These are phyloP conservation scores for Columbina picui DNA, from an alignment of 2,113 vertebrate genomes.

Conservation along the genomic window DNA sequence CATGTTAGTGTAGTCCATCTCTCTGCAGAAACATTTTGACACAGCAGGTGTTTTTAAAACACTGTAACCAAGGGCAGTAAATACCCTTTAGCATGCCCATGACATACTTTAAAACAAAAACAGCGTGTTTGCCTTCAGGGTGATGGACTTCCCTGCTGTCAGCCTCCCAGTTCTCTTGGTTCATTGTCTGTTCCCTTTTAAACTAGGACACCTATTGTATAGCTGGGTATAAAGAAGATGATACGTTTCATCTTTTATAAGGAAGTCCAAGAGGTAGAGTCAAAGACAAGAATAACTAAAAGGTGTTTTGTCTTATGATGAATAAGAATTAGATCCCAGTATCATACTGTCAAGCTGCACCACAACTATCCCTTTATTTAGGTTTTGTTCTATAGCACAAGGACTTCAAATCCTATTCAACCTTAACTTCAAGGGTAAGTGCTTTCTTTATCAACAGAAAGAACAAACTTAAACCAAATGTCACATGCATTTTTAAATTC, in stretches of 20 bases:
- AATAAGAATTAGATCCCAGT: conserved; percentile 47
- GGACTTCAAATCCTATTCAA: conserved; percentile 54
- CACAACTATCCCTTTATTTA: conserved; percentile 32
- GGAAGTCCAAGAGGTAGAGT: conserved; percentile 54
- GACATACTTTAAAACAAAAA: conserved; percentile 60
- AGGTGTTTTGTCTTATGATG: conserved; percentile 42
- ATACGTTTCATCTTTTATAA: conserved; percentile 57
- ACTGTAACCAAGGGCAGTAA: conserved; percentile 48
- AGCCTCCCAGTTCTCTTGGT: conserved; percentile 19
- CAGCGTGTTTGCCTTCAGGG: conserved; percentile 55
- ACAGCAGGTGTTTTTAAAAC: conserved; percentile 57
- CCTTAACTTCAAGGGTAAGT: conserved; percentile 50
- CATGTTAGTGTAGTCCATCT: background rate
- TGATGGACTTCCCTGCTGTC: conserved; percentile 52
- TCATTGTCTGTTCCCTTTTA: conserved; percentile 58
- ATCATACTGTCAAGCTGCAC: conserved; percentile 36
- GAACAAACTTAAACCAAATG: conserved; percentile 31
- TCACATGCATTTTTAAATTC: conserved; percentile 28
- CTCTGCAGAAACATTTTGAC: conserved; percentile 25
- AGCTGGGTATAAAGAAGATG: conserved; percentile 15
- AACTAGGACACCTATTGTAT: conserved; percentile 58
- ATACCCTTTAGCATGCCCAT: conserved; percentile 56
- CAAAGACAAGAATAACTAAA: conserved; percentile 52
- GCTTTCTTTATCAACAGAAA: conserved; percentile 47
- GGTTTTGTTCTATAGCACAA: conserved; percentile 34